A percentile compares a stretch with the other conserved stretches of the same genome.
Evolutionary conservation across 2,797 vertebrate species (phyloP).

Genomic region (Amblyraja radiata): DNA sequence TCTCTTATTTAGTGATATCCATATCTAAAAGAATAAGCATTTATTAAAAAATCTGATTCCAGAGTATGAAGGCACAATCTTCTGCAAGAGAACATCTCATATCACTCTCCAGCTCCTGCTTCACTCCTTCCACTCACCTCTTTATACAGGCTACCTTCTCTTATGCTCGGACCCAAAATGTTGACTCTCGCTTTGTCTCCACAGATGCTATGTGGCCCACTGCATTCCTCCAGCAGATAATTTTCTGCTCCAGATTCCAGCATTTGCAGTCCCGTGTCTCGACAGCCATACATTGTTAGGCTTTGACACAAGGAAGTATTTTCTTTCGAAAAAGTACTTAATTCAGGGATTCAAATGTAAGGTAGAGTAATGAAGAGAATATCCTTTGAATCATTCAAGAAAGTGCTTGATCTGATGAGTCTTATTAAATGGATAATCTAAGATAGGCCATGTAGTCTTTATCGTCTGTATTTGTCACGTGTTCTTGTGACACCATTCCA

Average conservation of each 20-base stretch:
- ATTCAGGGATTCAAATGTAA: background rate
- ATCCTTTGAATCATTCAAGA: background rate
- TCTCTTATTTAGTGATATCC: background rate
- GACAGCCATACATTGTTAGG: too few relatives aligned
- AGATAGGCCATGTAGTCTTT: background rate
- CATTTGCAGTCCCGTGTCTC: too few relatives aligned
- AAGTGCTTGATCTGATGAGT: background rate
- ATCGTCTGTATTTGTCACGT: background rate
- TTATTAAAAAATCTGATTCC: background rate
- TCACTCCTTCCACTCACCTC: too few relatives aligned
- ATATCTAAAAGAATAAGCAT: background rate
- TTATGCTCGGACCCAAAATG: too few relatives aligned
- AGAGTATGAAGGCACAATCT: background rate
- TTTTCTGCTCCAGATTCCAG: too few relatives aligned
- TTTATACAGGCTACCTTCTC: too few relatives aligned
- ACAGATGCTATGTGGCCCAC: too few relatives aligned
- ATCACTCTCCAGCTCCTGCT: too few relatives aligned
- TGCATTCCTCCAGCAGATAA: too few relatives aligned
- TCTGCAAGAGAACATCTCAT: background rate
- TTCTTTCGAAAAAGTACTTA: background rate
- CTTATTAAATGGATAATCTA: background rate
- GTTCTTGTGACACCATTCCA: background rate
- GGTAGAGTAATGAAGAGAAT: background rate
- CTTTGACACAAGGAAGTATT: background rate
- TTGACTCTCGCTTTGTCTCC: too few relatives aligned